Conservation (phyloP, 2,113 vertebrate genomes). For the Rhagologus leucostigma region DNA sequence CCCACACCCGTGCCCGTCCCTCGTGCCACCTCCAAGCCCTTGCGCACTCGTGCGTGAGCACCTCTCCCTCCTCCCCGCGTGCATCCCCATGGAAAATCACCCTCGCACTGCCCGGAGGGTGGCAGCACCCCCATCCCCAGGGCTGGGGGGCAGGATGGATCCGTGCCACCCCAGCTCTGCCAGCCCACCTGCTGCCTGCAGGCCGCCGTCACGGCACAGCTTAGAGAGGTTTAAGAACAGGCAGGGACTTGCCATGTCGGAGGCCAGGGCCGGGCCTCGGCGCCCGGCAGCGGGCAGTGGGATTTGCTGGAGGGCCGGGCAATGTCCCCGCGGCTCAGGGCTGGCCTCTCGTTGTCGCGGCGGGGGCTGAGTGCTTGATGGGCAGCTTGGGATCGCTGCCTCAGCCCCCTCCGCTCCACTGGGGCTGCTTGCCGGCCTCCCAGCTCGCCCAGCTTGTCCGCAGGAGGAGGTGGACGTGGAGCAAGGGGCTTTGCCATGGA, state of each 20-base stretch:
- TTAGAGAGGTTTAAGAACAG: not conserved
- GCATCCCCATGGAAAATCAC: not conserved
- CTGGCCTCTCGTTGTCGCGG: not conserved
- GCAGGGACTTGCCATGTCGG: fast-evolving
- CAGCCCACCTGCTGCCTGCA: not conserved
- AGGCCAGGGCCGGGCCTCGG: not conserved
- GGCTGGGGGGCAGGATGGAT: fast-evolving
- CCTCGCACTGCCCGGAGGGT: fast-evolving
- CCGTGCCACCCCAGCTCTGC: not conserved
- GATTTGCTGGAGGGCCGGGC: not conserved
- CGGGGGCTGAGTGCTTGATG: not conserved
- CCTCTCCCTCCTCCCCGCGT: fast-evolving
- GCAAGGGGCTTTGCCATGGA: not conserved
- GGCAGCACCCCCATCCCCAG: not conserved
- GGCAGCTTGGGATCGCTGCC: not conserved
- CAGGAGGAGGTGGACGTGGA: not conserved
- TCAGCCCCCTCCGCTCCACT: fast-evolving
- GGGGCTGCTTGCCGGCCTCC: fast-evolving
- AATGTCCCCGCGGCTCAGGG: not conserved
- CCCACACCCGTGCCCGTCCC: fast-evolving
- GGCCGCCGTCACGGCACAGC: fast-evolving
- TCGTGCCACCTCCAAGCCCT: not conserved
- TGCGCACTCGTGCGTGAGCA: fast-evolving
- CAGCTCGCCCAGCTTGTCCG: fast-evolving
- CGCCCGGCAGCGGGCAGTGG: not conserved